A percentile compares a stretch with the other conserved stretches of the same genome.
Conservation (phyloP, 2,797 vertebrate genomes). For the Telmatherina bonti region DNA sequence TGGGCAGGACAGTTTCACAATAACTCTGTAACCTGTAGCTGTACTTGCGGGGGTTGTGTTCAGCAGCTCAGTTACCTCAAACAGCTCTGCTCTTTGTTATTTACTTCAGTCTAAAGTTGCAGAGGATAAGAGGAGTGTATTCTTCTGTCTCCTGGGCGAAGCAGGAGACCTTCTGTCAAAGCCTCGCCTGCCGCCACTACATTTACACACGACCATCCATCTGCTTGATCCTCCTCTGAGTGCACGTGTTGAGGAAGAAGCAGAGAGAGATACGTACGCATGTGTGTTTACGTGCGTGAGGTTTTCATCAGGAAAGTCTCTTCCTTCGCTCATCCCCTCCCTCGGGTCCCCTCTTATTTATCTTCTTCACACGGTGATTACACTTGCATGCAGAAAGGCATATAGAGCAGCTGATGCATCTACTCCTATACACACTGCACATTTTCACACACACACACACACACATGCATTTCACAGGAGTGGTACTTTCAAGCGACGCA, state of each 20-base stretch:
- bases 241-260: slow-evolving; percentile 40
- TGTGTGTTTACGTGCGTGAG: slow-evolving; percentile 44
- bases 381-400: slow-evolving; percentile 58
- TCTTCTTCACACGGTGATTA: slow-evolving; percentile 56
- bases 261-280: slow-evolving; percentile 43
- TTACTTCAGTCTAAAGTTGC: slow-evolving; percentile 21
- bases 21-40: slow-evolving; percentile 50
- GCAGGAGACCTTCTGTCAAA: slow-evolving; percentile 63
- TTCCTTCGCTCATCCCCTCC: slow-evolving; percentile 73
- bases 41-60: slow-evolving; percentile 16
- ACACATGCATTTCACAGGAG: slow-evolving; percentile 29
- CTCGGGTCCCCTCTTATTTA: slow-evolving; percentile 71
- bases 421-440: slow-evolving; percentile 33
- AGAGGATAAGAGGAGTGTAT: slow-evolving; percentile 37
- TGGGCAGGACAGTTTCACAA: slow-evolving; percentile 10
- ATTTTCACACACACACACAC: slow-evolving; percentile 23
- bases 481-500: slow-evolving; percentile 36
- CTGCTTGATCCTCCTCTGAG: slow-evolving; percentile 68
- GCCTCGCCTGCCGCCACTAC: slow-evolving; percentile 57
- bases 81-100: slow-evolving; percentile 8
- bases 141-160: slow-evolving; percentile 48
- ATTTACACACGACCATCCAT: slow-evolving; percentile 63
- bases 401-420: slow-evolving; percentile 50
- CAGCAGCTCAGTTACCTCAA: slow-evolving; percentile 18
- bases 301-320: slow-evolving; percentile 80